These are phyloP conservation scores for Chionoecetes opilio DNA, from an alignment of 1,140 invertebrate genomes.

Conservation along the genomic window DNA sequence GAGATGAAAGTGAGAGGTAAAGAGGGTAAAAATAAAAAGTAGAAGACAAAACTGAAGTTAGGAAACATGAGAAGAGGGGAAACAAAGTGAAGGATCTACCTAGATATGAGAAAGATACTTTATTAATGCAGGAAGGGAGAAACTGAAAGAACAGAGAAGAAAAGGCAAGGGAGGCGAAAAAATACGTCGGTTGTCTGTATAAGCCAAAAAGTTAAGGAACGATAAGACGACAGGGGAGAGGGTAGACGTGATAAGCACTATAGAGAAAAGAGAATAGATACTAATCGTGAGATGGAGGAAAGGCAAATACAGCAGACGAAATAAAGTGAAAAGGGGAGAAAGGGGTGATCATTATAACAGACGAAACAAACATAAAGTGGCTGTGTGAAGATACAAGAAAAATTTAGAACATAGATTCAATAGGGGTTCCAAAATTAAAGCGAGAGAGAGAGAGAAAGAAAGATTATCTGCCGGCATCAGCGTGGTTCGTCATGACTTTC, in stretches of 20 bases:
- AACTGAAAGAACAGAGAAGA: not conserved
- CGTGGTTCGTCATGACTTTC: not conserved
- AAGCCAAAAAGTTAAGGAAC: not conserved
- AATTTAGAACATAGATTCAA: slow-evolving; percentile 10
- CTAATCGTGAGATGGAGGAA: not conserved
- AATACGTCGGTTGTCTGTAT: not conserved
- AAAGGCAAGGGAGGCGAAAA: not conserved
- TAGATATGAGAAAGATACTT: not conserved
- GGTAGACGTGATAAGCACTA: too few relatives aligned
- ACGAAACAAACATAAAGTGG: not conserved
- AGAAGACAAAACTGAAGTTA: not conserved
- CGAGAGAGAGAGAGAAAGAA: slow-evolving; percentile 63
- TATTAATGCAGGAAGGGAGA: not conserved
- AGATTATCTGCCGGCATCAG: slow-evolving; percentile 17
- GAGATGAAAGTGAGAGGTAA: not conserved
- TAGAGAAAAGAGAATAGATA: not conserved
- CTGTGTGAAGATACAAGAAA: slow-evolving; percentile 37
- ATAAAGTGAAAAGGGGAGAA: not conserved
- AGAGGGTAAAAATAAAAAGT: not conserved
- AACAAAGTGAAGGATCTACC: not conserved
- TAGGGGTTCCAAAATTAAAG: not conserved
- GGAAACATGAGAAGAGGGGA: not conserved
- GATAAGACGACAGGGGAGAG: not conserved
- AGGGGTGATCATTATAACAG: not conserved
- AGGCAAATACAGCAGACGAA: not conserved